phyloP scores from a whole-genome alignment of 2,888 invertebrate genomes.

The Tetramorium bicarinatum region DNA sequence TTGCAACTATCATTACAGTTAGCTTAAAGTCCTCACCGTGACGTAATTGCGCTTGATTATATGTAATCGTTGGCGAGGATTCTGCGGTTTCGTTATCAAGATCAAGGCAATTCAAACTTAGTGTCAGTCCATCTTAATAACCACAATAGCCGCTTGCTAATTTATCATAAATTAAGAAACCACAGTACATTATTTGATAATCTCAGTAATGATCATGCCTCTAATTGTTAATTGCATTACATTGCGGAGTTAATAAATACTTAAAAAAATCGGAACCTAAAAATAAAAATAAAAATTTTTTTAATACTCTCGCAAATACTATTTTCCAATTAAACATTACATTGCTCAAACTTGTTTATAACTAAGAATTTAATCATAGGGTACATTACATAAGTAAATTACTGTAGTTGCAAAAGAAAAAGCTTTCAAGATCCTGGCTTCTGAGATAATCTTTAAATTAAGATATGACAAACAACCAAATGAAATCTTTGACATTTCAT shows the following conservation, averaged over 20 bases:
- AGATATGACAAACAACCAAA: not conserved
- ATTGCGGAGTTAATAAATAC: not conserved
- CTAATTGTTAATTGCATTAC: constrained; percentile 12
- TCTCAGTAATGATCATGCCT: not conserved
- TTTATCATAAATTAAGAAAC: constrained; percentile 21
- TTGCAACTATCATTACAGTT: constrained; percentile 39
- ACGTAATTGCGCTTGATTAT: constrained; percentile 16
- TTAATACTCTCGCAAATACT: not conserved
- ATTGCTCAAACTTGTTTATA: not conserved
- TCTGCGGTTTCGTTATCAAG: constrained; percentile 46
- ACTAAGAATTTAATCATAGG: not conserved
- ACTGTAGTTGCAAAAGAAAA: not conserved
- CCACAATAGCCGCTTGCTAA: constrained; percentile 12
- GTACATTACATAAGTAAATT: not conserved
- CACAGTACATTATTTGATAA: constrained; percentile 17
- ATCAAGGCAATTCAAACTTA: constrained; percentile 40
- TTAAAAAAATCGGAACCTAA: not conserved
- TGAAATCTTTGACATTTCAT: constrained; percentile 11
- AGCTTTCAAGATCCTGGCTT: not conserved
- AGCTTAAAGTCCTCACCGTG: constrained; percentile 19
- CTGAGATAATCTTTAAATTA: not conserved
- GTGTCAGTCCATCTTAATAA: constrained; percentile 22
- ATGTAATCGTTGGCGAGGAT: constrained; percentile 29
- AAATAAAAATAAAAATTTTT: not conserved
- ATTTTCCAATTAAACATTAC: not conserved